phyloP scores from a whole-genome alignment of 1,140 invertebrate genomes.

The Theocolax elegans region DNA sequence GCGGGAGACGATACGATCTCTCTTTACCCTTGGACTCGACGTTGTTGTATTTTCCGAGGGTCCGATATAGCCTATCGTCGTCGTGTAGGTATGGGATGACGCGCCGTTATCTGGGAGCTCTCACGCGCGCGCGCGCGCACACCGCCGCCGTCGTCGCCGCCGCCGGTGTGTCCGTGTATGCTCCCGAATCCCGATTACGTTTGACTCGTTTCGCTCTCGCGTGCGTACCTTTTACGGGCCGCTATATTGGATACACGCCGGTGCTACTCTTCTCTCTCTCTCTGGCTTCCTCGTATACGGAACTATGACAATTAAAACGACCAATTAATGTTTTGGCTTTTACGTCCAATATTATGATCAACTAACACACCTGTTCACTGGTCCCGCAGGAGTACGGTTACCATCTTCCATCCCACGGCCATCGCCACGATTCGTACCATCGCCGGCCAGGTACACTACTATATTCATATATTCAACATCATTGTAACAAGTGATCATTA shows the following conservation, averaged over 20 bases:
- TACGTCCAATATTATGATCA: slow-evolving; percentile 59
- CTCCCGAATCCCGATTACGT: too few relatives aligned
- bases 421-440: slow-evolving; percentile 11
- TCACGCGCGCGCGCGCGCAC: too few relatives aligned
- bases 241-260: slow-evolving; percentile 20
- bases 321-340: slow-evolving; percentile 51
- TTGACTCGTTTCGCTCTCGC: background rate
- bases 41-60: too few relatives aligned
- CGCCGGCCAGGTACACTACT: slow-evolving; percentile 35
- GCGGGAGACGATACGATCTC: too few relatives aligned
- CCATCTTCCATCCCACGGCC: slow-evolving; percentile 45
- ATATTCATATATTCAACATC: too few relatives aligned
- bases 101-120: too few relatives aligned
- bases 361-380: slow-evolving; percentile 61
- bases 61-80: too few relatives aligned
- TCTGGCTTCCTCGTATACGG: too few relatives aligned
- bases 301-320: slow-evolving; percentile 42
- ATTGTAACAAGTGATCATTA: too few relatives aligned
- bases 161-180: background rate
- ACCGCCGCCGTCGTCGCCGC: background rate
- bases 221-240: slow-evolving; percentile 11
- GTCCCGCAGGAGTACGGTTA: slow-evolving; percentile 58
- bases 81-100: too few relatives aligned
- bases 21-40: too few relatives aligned
- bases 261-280: slow-evolving; percentile 30